These are phyloP conservation scores for Pogoniulus pusillus DNA, from an alignment of 2,797 vertebrate species.

Conservation along the genomic window DNA sequence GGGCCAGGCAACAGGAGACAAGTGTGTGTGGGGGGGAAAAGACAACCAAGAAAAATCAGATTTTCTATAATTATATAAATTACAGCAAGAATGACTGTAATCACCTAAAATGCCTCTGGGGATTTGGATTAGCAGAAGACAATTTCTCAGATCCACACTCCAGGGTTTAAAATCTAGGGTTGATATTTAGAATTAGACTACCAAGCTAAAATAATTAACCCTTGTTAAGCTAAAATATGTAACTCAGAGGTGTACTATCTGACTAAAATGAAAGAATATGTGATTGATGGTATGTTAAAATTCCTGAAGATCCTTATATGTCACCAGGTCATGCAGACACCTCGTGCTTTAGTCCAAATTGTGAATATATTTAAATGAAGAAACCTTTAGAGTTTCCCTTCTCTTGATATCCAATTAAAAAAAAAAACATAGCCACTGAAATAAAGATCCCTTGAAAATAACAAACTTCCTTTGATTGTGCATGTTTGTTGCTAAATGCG, in stretches of 20 bases:
- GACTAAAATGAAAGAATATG: not conserved
- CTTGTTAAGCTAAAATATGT: constrained; percentile 41
- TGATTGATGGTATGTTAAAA: not conserved
- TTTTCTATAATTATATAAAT: constrained; percentile 82
- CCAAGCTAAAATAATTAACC: constrained; percentile 72
- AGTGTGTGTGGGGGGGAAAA: constrained; percentile 24
- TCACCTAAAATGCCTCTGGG: constrained; percentile 79
- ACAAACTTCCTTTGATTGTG: not conserved
- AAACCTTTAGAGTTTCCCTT: not conserved
- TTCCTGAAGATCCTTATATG: not conserved
- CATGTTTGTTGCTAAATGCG: not conserved
- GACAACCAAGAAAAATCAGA: constrained; percentile 79
- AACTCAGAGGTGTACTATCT: not conserved
- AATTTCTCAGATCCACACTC: constrained; percentile 82
- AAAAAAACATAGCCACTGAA: not conserved
- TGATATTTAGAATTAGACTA: constrained; percentile 69
- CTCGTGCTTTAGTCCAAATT: not conserved
- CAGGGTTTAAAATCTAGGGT: constrained; percentile 73
- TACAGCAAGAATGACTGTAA: constrained; percentile 81
- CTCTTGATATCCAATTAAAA: not conserved
- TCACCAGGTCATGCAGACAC: not conserved
- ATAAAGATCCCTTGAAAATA: no score
- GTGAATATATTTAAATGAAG: not conserved
- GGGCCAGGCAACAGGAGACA: constrained; percentile 73
- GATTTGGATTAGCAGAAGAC: constrained; percentile 80